phyloP scores from a whole-genome alignment of 2,113 vertebrate species.

The Cygnus buccinator region DNA sequence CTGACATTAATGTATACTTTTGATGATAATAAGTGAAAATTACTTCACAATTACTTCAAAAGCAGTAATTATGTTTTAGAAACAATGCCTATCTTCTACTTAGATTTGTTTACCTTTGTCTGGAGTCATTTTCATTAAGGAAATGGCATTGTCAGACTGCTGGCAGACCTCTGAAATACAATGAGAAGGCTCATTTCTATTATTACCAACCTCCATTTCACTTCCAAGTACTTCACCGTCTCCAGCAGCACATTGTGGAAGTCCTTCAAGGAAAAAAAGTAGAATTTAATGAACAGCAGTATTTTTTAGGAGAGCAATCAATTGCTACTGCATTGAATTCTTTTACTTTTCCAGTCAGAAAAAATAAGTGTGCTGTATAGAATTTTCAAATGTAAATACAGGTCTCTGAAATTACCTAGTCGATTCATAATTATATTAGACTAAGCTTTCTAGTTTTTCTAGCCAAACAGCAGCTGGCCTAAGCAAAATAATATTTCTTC shows the following conservation, averaged over 20 bases:
- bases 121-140: neutral
- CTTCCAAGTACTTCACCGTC: neutral
- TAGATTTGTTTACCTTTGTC: constrained; percentile 45
- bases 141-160: constrained; percentile 12
- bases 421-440: neutral
- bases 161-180: neutral
- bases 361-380: neutral
- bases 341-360: neutral
- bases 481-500: neutral
- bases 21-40: constrained; percentile 24
- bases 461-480: neutral
- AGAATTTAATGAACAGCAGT: neutral
- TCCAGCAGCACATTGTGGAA: constrained; percentile 10
- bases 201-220: constrained; percentile 34
- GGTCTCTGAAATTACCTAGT: neutral
- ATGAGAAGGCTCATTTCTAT: constrained; percentile 1
- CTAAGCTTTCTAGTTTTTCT: neutral
- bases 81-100: constrained; percentile 23
- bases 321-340: neutral
- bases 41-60: constrained; percentile 41
- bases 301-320: neutral
- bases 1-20: neutral
- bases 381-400: neutral
- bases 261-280: constrained; percentile 19
- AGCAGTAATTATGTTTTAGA: constrained; percentile 38